Evolutionary conservation across 2,797 vertebrate genomes (phyloP).

Genomic region (Scomberomorus guttatus): DNA sequence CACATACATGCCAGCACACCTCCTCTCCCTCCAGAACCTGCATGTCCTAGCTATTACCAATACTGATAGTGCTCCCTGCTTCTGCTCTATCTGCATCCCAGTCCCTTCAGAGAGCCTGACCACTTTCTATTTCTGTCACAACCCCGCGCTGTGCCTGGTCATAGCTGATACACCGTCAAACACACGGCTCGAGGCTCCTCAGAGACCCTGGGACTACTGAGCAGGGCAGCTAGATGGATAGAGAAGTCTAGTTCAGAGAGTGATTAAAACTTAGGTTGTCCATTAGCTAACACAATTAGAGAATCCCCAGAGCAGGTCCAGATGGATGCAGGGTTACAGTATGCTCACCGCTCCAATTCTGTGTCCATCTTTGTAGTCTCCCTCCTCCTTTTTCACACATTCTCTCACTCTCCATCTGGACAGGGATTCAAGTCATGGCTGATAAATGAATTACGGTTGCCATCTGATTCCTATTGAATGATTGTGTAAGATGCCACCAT

Average conservation of each 20-base stretch:
- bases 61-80: conserved; percentile 70
- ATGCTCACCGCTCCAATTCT: conserved; percentile 9
- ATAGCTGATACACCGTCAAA: conserved; percentile 57
- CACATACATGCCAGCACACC: conserved; percentile 42
- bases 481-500: conserved; percentile 34
- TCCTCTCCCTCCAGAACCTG: conserved; percentile 62
- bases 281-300: conserved; percentile 77
- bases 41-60: conserved; percentile 77
- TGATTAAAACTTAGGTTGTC: conserved; percentile 80
- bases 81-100: conserved; percentile 65
- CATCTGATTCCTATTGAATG: conserved; percentile 46
- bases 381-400: conserved; percentile 46
- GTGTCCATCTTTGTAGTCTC: conserved; percentile 37
- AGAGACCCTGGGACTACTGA: conserved; percentile 64
- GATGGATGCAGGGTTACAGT: conserved; percentile 41
- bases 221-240: conserved; percentile 73
- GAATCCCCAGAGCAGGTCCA: conserved; percentile 56
- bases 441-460: conserved; percentile 46
- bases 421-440: conserved; percentile 44
- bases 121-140: conserved; percentile 74
- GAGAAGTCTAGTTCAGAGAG: conserved; percentile 65
- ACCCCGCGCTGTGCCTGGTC: conserved; percentile 43
- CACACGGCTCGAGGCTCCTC: conserved; percentile 65
- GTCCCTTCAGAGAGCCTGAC: conserved; percentile 59
- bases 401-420: conserved; percentile 61